phyloP scores from a whole-genome alignment of 1,140 invertebrate genomes.

The Pararge aegeria region DNA sequence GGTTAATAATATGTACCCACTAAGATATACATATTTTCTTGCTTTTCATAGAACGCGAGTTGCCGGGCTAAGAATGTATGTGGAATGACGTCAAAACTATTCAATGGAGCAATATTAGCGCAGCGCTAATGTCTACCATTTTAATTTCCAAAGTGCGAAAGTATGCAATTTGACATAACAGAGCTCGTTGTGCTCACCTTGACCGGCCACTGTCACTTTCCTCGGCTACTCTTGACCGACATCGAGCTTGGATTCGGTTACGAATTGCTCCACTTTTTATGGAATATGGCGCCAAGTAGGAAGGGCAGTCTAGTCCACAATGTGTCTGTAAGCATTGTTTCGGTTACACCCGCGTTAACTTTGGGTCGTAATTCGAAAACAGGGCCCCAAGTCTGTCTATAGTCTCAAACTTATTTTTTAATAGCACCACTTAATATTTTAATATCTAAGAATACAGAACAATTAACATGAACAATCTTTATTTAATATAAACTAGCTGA shows the following conservation, averaged over 20 bases:
- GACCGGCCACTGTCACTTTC: slow-evolving; percentile 35
- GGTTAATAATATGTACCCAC: too few species aligned
- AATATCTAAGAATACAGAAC: too few species aligned
- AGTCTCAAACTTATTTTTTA: too few species aligned
- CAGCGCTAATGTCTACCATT: not conserved
- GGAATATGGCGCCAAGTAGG: slow-evolving; percentile 1
- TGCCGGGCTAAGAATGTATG: not conserved
- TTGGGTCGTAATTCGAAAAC: too few species aligned
- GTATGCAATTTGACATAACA: slow-evolving; percentile 13
- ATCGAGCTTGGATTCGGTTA: slow-evolving; percentile 14
- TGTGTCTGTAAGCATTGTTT: too few species aligned
- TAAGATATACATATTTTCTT: too few species aligned
- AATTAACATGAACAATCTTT: too few species aligned
- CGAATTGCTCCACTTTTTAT: slow-evolving; percentile 12
- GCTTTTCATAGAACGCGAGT: too few species aligned
- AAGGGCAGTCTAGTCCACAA: not conserved
- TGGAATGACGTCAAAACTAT: not conserved
- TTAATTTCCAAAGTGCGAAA: slow-evolving; percentile 9
- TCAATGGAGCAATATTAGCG: not conserved
- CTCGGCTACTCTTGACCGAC: slow-evolving; percentile 27
- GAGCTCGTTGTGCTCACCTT: slow-evolving; percentile 17
- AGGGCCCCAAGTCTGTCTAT: too few species aligned
- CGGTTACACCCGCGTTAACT: too few species aligned
- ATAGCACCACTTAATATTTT: too few species aligned
- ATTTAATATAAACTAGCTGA: too few species aligned